Base-by-base conservation (phyloP, 64 coral and sea anemone species). In the Pachyseris speciosa region DNA sequence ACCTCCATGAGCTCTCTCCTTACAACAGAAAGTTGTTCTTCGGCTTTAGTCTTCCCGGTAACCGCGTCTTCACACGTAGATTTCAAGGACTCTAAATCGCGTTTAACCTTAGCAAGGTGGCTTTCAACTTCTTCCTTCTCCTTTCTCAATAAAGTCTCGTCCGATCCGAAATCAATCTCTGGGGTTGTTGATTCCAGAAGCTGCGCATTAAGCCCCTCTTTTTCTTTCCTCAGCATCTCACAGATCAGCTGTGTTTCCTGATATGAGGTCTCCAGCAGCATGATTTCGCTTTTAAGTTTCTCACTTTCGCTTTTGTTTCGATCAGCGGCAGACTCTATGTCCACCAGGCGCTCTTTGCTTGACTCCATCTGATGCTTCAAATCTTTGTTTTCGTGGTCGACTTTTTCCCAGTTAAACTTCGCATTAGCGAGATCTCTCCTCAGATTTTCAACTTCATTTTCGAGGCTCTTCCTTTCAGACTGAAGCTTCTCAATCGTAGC, bases 171-270 rank as follows among this genome's bases (percentile, higher is more conserved):
- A 26, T 86, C 61, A 30, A 53, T 64, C 7, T 17, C 63, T 33
- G 58, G 49, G 2, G 44, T 19, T 49, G 86, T 84, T 60, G 86
- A 51, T 36, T 92, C 51, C 6, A 84, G 36, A 49, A 77, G 55
- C 9, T 88, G 87, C 17, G 61, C 74, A 37, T 55, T 78, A 43
- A 93, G 72, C 31, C 65, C n/a, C 16, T 93, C 86, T 41, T 93
- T 96, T 79, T 97, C 95, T 70, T 77, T 85, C 47, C 85, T 58
- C 1, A 97, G 36, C 43, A 87, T 97, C 52, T 97, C 91, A 11
- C 78, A 90, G 48, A 93, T 84, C 2, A 85, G 48, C 61, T 89
- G 84, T 38, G 73, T 38, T 44, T 97, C 95, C 37, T 83, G 64
- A 31, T 89, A 79, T 16, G 83, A 87, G 6, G 95, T 97, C 39